Percentiles rank a stretch among this genome's conserved stretches.
Evolutionary conservation across 2,113 vertebrate species (phyloP).

Genomic region (Desmodus rotundus): DNA sequence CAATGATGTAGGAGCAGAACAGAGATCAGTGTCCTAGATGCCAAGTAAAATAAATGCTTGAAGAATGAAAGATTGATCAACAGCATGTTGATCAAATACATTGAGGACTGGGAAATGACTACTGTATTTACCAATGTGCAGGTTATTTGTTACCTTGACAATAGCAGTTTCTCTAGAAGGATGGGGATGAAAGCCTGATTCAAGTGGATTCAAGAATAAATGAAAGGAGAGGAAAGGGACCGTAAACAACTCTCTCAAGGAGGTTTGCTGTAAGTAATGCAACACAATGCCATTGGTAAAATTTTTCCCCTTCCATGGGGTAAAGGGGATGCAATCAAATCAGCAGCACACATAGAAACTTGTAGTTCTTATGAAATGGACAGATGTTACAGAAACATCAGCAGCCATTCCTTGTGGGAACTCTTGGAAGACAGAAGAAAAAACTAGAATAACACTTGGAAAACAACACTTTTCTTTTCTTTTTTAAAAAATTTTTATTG

Average conservation of each 20-base stretch:
- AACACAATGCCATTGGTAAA: neutral
- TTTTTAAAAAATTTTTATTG: too few species aligned
- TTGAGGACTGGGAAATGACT: neutral
- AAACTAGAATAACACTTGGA: neutral
- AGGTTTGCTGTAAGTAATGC: neutral
- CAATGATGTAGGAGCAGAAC: neutral
- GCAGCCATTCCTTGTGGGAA: neutral
- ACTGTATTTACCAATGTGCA: neutral
- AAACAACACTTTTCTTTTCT: constrained; percentile 1
- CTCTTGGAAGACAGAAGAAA: neutral
- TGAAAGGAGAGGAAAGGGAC: neutral
- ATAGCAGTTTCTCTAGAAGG: neutral
- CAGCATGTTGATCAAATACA: neutral
- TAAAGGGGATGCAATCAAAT: neutral
- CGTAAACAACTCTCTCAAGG: neutral
- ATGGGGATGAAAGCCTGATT: neutral
- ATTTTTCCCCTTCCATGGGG: neutral
- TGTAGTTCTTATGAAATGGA: neutral
- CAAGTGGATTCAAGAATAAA: neutral
- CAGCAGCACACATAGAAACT: neutral
- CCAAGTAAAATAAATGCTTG: neutral
- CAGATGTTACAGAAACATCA: neutral
- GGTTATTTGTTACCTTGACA: neutral
- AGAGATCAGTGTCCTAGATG: neutral
- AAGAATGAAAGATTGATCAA: constrained; percentile 11